phyloP scores from a whole-genome alignment of 2,888 invertebrate species.

The Stenurella melanura region DNA sequence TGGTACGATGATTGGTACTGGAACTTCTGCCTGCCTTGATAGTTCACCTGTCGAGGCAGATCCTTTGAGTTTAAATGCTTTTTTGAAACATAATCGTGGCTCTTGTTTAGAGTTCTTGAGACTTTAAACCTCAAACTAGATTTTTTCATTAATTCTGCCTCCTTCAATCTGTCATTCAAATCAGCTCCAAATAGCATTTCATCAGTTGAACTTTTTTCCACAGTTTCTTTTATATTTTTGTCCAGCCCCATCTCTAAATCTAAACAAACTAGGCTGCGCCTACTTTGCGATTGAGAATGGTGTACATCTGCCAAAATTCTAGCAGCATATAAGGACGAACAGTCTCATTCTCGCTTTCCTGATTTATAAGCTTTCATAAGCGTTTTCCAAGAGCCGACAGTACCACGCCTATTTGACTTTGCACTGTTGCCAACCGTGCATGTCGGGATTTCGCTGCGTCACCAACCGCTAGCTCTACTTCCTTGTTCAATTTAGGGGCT shows the following conservation, averaged over 20 bases:
- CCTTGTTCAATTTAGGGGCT: too few relatives aligned
- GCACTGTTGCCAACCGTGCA: slow-evolving; percentile 26
- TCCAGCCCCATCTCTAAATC: slow-evolving; percentile 21
- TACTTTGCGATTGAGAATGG: slow-evolving; percentile 37
- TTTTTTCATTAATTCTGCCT: slow-evolving; percentile 27
- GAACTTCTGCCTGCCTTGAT: too few relatives aligned
- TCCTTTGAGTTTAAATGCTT: too few relatives aligned
- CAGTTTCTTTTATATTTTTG: slow-evolving; percentile 27
- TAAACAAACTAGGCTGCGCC: slow-evolving; percentile 15
- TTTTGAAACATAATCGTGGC: too few relatives aligned
- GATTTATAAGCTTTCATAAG: slow-evolving; percentile 21
- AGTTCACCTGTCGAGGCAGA: too few relatives aligned
- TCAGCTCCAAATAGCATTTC: slow-evolving; percentile 30
- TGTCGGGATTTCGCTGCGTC: slow-evolving; percentile 26
- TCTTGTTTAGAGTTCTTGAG: slow-evolving; percentile 2
- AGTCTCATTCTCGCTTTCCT: slow-evolving; percentile 20
- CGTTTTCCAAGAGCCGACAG: too few relatives aligned
- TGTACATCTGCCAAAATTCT: slow-evolving; percentile 37
- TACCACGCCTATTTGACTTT: too few relatives aligned
- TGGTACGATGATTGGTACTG: too few relatives aligned
- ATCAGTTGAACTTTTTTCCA: slow-evolving; percentile 20
- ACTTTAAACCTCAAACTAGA: slow-evolving; percentile 28
- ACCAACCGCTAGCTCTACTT: slow-evolving; percentile 19
- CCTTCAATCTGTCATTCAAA: too few relatives aligned
- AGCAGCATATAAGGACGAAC: slow-evolving; percentile 26